Evolutionary conservation across 1,140 invertebrate species (phyloP), one percentile per base, ranked within the genome.

Genomic region (Copidosoma floridanum): DNA sequence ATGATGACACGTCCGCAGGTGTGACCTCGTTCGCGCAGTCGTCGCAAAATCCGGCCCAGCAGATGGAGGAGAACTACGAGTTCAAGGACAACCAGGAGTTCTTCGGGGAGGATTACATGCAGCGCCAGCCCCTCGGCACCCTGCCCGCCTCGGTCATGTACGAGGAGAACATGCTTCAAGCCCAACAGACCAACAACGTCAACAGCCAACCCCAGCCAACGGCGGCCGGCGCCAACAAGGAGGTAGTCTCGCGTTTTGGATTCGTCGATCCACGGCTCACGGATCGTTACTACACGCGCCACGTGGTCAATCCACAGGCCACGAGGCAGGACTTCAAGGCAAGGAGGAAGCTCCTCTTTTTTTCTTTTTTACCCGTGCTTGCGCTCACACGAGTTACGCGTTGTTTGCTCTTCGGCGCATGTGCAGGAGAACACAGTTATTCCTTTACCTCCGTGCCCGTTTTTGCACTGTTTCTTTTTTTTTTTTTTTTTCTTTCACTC

Each of bases 51-150:
- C 55, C 61, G 65, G 65, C 37, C 76, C 68, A 35, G 75, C 70
- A 20, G 76, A 72, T 76, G 1, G 77, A 85, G 0, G 84, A 86
- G 64, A 88, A 86, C 64, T 85, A 88, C 66, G 87, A 89, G 61
- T 89, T 89, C 66, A 86, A 86, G 67, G 85, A 84, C 57, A 81
- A 81, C 23, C 61, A 70, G 0, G 78, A 78, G 41, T 57, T 73
- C 20, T 79, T 74, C 56, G 20, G 8, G 5, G 76, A 79, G 5
- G 77, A 81, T 48, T 80, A 80, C 50, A 66, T 81, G 64, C 72
- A 69, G 8, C 38, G 55, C 2, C 61, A 63, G 27, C 78, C 79
- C 3, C 53, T 79, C n/a, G 77, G 78, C 23, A 81, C 79, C 0
- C 53, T 81, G 12, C 79, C 79, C 7, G 79, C 79, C 2, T 78